These are phyloP conservation scores for Caenorhabditis plicata DNA, from an alignment of 2,888 invertebrate species.

Conservation along the genomic window DNA sequence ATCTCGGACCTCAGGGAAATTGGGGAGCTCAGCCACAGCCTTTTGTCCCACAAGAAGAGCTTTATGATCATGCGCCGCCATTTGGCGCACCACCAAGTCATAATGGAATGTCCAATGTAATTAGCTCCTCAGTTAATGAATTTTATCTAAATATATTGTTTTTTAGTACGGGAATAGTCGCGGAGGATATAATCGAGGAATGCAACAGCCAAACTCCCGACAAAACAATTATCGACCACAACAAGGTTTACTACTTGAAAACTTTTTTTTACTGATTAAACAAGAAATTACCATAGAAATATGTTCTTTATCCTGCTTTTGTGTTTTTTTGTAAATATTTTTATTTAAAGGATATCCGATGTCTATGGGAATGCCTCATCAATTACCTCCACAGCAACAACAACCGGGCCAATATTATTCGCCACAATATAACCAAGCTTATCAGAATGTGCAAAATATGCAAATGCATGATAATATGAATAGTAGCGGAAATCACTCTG, in stretches of 20 bases:
- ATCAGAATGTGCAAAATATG: background rate
- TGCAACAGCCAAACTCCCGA: constrained; percentile 5
- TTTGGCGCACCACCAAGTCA: background rate
- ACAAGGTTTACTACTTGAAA: background rate
- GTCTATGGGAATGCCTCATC: background rate
- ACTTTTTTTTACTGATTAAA: background rate
- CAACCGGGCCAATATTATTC: background rate
- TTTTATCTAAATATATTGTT: background rate
- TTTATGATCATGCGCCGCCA: constrained; percentile 13
- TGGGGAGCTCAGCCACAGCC: constrained; percentile 29
- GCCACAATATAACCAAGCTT: background rate
- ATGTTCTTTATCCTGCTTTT: background rate
- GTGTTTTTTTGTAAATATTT: background rate
- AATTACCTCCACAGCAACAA: background rate
- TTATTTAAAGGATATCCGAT: background rate
- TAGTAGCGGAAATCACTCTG: background rate
- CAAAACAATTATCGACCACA: constrained; percentile 1
- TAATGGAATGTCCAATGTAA: background rate
- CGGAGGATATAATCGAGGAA: constrained; percentile 4
- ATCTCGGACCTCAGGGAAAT: constrained; percentile 1
- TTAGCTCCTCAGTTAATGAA: background rate
- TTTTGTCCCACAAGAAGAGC: constrained; percentile 21
- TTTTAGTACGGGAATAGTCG: background rate
- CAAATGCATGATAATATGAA: constrained; percentile 2
- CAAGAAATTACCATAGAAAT: no score